phyloP scores from a whole-genome alignment of 2,797 vertebrate species.

The Hydrophis major region DNA sequence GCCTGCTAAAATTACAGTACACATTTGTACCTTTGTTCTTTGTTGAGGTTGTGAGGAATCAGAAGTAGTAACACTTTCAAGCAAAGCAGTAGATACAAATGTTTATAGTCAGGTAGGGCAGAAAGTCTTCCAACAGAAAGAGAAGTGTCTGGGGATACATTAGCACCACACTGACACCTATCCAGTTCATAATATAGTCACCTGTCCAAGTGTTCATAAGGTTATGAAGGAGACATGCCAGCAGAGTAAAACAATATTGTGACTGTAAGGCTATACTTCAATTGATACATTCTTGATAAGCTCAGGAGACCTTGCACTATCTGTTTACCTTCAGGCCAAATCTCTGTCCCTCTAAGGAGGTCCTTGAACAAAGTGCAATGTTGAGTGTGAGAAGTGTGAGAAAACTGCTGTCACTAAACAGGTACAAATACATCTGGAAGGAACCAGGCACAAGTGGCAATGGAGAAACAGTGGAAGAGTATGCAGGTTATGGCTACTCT shows the following conservation, averaged over 20 bases:
- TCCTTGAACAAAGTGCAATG: neutral
- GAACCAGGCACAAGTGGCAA: neutral
- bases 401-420: neutral
- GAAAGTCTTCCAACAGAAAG: neutral
- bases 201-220: neutral
- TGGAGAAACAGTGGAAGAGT: neutral
- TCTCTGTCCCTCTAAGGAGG: neutral
- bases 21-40: neutral
- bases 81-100: neutral
- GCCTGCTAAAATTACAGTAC: neutral
- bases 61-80: neutral
- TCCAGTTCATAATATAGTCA: neutral
- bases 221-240: neutral
- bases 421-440: neutral
- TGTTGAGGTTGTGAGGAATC: neutral
- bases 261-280: neutral
- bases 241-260: neutral
- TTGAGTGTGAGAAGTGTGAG: neutral
- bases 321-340: neutral
- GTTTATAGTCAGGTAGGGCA: neutral
- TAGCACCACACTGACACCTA: neutral
- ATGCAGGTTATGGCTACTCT: neutral
- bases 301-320: neutral
- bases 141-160: neutral
- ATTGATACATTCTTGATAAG: neutral